Base-by-base conservation (phyloP, 2,797 vertebrate species). In the Harpagifer antarcticus region DNA sequence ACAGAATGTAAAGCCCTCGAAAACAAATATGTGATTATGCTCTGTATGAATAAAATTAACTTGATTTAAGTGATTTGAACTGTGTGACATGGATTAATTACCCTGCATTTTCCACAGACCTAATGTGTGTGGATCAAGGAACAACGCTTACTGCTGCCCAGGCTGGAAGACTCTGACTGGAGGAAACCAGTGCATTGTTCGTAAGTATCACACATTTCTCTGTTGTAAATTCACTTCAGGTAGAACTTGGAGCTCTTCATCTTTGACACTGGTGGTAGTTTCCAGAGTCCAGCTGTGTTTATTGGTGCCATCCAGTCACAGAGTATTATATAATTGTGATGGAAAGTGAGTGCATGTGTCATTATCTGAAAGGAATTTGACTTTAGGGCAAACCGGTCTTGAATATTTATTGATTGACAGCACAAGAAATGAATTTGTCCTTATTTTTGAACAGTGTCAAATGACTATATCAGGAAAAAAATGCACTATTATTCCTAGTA, bases 181-280 rank as follows among this genome's bases (percentile, higher is more conserved):
- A 88, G 98, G 98, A 88, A 99, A 99, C 92, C 98, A 99, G 80
- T 99, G 98, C 89, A 99, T 99, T 86, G 98, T 99, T 82, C 98
- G 98, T 99, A 95, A 99, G 98, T 99, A 59, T 68, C 48, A 20
- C 45, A 74, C 42, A 16, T 74, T 65, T 7, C 17, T 75, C 13
- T 6, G 1, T 27, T 31, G 23, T 17, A 37, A 52, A 72, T 58
- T 64, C 27, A 68, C 19, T 13, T 49, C 42, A 37, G 44, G 40
- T 20, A 20, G 3, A 60, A 23, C 20, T 54, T 48, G 40, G 15
- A 62, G 23, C 16, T 54, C 42, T 11, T 52, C 43, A 12, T 64
- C 17, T 19, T 3, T 33, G 48, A 9, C 20, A 59, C 20, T 33
- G 40, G 42, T 7, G 20, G 49, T 9, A 4, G 11, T 52, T 61